Evolutionary conservation across 2,797 vertebrate genomes (phyloP).

Genomic region (Adelosebastes latens): DNA sequence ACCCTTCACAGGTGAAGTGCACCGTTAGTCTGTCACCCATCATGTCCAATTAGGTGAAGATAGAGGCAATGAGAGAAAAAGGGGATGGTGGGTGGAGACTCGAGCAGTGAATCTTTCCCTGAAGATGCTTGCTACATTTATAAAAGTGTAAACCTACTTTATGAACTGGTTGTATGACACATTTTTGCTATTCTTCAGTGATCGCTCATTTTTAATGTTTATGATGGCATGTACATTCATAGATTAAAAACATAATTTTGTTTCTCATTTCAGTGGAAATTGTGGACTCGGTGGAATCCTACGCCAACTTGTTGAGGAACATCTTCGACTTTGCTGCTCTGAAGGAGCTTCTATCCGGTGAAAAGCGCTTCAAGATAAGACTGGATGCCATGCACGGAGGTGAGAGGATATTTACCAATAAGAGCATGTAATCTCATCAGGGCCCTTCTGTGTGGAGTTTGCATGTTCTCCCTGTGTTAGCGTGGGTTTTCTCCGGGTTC

Average conservation of each 20-base stretch:
- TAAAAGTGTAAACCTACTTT: background rate
- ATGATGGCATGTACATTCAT: background rate
- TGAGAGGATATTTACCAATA: slow-evolving; percentile 54
- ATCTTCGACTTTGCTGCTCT: slow-evolving; percentile 95
- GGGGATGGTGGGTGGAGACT: background rate
- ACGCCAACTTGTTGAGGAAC: slow-evolving; percentile 92
- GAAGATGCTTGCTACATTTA: background rate
- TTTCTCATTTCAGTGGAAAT: slow-evolving; percentile 89
- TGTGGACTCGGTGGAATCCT: slow-evolving; percentile 95
- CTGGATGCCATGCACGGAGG: slow-evolving; percentile 97
- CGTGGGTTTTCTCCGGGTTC: too few species aligned
- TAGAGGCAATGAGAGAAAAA: background rate
- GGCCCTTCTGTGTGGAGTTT: too few species aligned
- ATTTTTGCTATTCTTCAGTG: background rate
- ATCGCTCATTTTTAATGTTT: background rate
- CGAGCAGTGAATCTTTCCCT: background rate
- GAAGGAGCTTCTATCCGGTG: slow-evolving; percentile 92
- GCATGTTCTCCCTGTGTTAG: too few species aligned
- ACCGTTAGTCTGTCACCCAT: background rate
- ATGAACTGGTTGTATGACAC: background rate
- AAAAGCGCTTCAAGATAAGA: slow-evolving; percentile 91
- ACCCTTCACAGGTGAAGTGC: slow-evolving; percentile 91
- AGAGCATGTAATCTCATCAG: background rate
- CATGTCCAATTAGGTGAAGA: background rate
- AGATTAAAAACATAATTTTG: background rate